Percentiles rank a stretch among this genome's conserved stretches.
These are phyloP conservation scores for Papilio gigon DNA, from an alignment of 2,888 invertebrate genomes.

Conservation along the genomic window DNA sequence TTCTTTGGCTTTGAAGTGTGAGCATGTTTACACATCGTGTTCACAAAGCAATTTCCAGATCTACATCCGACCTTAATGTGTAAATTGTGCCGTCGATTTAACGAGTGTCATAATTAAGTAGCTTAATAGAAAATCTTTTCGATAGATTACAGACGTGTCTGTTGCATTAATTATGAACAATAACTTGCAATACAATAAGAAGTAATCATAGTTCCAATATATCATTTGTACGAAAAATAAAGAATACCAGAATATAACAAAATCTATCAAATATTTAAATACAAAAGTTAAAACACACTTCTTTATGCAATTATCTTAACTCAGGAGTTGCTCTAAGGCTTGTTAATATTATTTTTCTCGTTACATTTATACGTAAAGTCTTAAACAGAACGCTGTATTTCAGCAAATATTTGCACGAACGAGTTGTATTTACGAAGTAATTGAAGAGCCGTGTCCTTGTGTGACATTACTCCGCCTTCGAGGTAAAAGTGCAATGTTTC, in stretches of 20 bases:
- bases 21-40: conserved; percentile 1
- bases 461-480: conserved; percentile 18
- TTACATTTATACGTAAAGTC: background rate
- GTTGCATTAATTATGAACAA: background rate
- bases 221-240: no score
- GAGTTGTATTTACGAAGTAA: conserved; percentile 5
- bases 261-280: no score
- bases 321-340: background rate
- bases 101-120: background rate
- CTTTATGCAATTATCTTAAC: background rate
- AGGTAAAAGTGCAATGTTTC: conserved; percentile 32
- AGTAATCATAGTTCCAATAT: no score
- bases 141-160: background rate
- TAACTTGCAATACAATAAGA: background rate
- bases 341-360: background rate
- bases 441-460: conserved; percentile 8
- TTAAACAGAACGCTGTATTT: background rate
- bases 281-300: background rate
- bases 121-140: background rate
- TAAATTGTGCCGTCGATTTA: background rate
- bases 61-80: background rate
- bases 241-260: no score
- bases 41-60: conserved; percentile 18
- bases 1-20: conserved; percentile 18
- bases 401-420: conserved; percentile 1